A percentile compares a stretch with the other conserved stretches of the same genome.
Evolutionary conservation across 2,888 invertebrate species (phyloP).

Genomic region (Cataglyphis livida): DNA sequence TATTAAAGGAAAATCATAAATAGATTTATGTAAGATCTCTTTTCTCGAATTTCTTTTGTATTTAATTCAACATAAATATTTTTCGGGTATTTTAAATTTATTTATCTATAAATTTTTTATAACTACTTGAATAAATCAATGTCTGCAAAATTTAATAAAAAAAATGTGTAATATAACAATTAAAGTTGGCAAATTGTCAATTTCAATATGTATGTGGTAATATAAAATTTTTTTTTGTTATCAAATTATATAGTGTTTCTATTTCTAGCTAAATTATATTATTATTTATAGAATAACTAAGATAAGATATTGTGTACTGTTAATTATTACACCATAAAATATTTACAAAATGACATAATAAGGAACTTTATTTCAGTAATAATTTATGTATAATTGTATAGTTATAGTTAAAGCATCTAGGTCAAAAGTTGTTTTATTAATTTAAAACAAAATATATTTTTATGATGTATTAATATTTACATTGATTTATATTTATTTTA

Average conservation of each 20-base stretch:
- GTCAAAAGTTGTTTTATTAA: neutral
- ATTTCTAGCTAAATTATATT: neutral
- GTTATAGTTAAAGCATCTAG: neutral
- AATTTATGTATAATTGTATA: constrained; percentile 15
- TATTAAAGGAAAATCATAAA: constrained; percentile 79
- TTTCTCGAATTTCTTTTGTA: neutral
- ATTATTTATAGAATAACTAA: neutral
- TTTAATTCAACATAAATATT: neutral
- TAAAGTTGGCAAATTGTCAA: neutral
- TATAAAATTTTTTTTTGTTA: neutral
- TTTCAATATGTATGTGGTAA: neutral
- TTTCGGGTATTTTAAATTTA: neutral
- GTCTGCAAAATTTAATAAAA: constrained; percentile 12
- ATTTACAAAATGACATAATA: constrained; percentile 11
- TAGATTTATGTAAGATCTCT: neutral
- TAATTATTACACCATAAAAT: neutral
- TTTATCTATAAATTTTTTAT: neutral
- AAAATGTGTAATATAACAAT: neutral
- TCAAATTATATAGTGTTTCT: neutral
- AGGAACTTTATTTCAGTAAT: constrained; percentile 42
- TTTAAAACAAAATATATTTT: constrained; percentile 12
- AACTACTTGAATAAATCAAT: neutral
- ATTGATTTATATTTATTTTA: constrained; percentile 19
- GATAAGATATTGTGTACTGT: neutral
- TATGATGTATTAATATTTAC: constrained; percentile 8